Percentiles rank a stretch among this genome's conserved stretches.
Conservation (phyloP, 2,888 invertebrate species). For the Idaea aversata region DNA sequence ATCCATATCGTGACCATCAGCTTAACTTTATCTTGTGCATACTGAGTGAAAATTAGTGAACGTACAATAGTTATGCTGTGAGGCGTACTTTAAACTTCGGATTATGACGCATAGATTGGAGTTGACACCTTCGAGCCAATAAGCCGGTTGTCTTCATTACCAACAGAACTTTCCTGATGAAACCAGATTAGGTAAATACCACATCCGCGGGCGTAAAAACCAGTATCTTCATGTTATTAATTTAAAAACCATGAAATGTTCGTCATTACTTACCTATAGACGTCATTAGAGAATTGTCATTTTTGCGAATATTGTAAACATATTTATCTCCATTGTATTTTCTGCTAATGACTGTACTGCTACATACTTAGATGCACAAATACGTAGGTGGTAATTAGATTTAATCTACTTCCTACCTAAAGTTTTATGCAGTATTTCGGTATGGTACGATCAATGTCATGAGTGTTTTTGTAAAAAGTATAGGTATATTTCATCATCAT, state of each 20-base stretch:
- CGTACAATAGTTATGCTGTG: too few relatives aligned
- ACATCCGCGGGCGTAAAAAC: neutral
- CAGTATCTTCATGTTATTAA: neutral
- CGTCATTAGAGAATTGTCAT: neutral
- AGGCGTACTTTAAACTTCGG: neutral
- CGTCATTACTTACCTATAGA: neutral
- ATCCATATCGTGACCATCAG: neutral
- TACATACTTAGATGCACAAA: neutral
- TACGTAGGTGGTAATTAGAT: neutral
- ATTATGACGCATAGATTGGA: neutral
- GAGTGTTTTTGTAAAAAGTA: neutral
- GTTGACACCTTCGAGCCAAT: neutral
- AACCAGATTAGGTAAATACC: neutral
- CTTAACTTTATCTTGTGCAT: neutral
- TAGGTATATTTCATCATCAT: too few relatives aligned
- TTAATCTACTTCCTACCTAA: neutral
- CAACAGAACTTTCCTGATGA: neutral
- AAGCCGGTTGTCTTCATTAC: neutral
- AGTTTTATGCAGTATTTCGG: neutral
- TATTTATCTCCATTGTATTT: neutral
- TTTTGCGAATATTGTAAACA: neutral
- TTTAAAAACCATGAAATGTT: neutral
- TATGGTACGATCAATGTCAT: neutral
- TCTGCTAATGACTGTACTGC: neutral
- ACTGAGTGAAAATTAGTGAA: neutral